phyloP scores from a whole-genome alignment of 1,140 invertebrate genomes.

The Protaetia brevitarsis region DNA sequence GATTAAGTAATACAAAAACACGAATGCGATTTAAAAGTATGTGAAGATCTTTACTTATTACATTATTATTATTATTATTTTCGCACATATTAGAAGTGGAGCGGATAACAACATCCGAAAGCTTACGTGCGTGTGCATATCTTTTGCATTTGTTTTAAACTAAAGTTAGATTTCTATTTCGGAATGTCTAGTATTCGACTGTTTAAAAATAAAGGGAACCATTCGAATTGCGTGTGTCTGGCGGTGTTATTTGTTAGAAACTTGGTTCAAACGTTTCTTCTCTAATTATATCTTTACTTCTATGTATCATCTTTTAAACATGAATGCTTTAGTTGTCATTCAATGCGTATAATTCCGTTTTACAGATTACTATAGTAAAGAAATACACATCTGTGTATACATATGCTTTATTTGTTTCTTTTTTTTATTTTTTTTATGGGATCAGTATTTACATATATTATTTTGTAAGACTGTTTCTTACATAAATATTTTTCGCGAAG shows the following conservation, averaged over 20 bases:
- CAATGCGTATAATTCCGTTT: not conserved
- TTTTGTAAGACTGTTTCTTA: too few species aligned
- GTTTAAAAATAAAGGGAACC: conserved; percentile 13
- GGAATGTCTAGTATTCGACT: conserved; percentile 11
- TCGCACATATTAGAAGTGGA: not conserved
- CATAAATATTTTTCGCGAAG: too few species aligned
- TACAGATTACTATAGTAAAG: too few species aligned
- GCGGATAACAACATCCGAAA: not conserved
- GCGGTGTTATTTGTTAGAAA: conserved; percentile 1
- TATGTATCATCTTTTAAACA: not conserved
- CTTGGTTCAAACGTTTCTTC: not conserved
- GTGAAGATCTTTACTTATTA: not conserved
- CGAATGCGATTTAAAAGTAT: too few species aligned
- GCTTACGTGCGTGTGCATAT: not conserved
- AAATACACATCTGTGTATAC: too few species aligned
- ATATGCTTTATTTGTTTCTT: too few species aligned
- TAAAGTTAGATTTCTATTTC: conserved; percentile 21
- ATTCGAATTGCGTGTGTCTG: conserved; percentile 5
- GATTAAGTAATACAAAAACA: too few species aligned
- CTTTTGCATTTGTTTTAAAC: conserved; percentile 17
- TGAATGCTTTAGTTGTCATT: not conserved
- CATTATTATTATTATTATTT: not conserved
- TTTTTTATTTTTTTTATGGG: too few species aligned
- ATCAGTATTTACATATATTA: too few species aligned
- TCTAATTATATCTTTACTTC: not conserved